Evolutionary conservation across 2,113 vertebrate genomes (phyloP), one percentile per base, ranked within the genome.

Genomic region (Malurus alboscapulatus): DNA sequence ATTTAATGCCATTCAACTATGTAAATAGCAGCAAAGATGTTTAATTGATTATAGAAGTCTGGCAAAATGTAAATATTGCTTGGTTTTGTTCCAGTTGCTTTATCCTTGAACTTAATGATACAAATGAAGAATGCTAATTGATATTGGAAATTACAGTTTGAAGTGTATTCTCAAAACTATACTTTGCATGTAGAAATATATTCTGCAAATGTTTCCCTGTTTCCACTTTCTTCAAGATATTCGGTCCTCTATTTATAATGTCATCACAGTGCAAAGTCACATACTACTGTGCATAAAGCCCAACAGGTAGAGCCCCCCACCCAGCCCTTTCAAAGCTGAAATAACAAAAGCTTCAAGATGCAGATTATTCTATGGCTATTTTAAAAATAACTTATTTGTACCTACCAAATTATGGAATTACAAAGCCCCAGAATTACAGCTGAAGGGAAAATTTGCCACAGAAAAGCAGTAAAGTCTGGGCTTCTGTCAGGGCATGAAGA

Each of bases 1-100:
- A 97, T 96, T 95, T 81, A 94, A 82, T 96, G 97, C 92, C 95
- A 96, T 97, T 97, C 93, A 97, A 94, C 91, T 97, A 97, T 94
- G 90, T 97, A 97, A 98, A 98, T 97, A 98, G 92, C 93, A 96
- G 95, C 86, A 78, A 94, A 96, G 93, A 98, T 98, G 86, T 97
- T 98, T 98, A 97, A 97, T 97, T 97, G 94, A 97, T 97, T 95
- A 96, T 96, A 96, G 97, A 97, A 95, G 94, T 97, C 73, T 92
- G 89, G 71, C 80, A 96, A 96, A 97, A 98, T 87, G 45, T 96
- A 97, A 97, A 96, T 87, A 69, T 92, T 79, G 48, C 25, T 95
- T 95, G 78, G 29, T 97, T 96, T 97, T 92, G 62, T 90, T 90
- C 77, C 77, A 88, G 59, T 94, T 94, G 67, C 66, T 94, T 89